Conservation (phyloP, 1,140 invertebrate species). For the Apis dorsata region DNA sequence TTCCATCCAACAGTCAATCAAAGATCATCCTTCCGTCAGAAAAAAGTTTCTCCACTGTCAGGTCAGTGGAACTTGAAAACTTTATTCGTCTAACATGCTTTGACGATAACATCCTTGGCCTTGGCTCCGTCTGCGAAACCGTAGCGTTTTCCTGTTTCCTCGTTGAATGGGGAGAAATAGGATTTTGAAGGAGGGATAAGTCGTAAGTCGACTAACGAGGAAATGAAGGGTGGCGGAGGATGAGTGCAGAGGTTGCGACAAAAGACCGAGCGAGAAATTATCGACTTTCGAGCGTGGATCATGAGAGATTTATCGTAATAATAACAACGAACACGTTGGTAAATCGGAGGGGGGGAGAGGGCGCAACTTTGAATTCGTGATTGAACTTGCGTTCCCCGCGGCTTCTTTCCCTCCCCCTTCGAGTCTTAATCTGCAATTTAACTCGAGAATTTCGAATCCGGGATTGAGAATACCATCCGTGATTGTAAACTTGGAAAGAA, state of each 20-base stretch:
- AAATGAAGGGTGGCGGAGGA: conserved; percentile 29
- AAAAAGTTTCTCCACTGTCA: background rate
- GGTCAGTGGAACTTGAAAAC: conserved; percentile 43
- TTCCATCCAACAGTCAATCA: background rate
- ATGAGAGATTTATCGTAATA: conserved; percentile 39
- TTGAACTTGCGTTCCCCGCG: too few relatives aligned
- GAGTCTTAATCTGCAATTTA: too few relatives aligned
- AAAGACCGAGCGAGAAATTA: conserved; percentile 52
- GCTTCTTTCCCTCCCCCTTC: too few relatives aligned
- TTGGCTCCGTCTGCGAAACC: conserved; percentile 45
- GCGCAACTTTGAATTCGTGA: too few relatives aligned
- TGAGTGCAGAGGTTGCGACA: conserved; percentile 29
- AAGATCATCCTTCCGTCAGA: background rate
- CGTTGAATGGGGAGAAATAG: conserved; percentile 55
- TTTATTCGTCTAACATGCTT: conserved; percentile 35
- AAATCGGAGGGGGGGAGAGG: background rate
- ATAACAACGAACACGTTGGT: conserved; percentile 23
- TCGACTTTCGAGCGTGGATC: conserved; percentile 17
- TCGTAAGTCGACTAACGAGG: conserved; percentile 58
- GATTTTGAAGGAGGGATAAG: conserved; percentile 52
- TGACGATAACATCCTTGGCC: conserved; percentile 36
- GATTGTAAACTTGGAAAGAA: too few relatives aligned
- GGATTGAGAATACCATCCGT: too few relatives aligned
- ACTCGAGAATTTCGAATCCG: too few relatives aligned
- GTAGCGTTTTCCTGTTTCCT: conserved; percentile 54